phyloP scores from a whole-genome alignment of 2,888 invertebrate species.

The Cerceris ruficornis region DNA sequence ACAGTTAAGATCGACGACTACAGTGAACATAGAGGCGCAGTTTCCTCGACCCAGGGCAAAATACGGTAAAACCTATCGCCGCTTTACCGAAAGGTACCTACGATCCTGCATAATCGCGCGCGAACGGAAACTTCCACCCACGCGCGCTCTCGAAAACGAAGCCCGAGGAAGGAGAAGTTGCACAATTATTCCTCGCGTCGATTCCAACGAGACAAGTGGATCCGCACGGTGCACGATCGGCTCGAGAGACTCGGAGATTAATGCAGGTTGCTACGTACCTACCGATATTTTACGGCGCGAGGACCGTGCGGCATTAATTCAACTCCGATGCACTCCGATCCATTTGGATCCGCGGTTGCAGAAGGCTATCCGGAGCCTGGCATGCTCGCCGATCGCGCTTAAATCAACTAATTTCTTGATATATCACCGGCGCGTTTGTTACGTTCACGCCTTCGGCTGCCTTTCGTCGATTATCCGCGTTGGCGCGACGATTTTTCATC shows the following conservation, averaged over 20 bases:
- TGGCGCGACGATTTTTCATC: neutral
- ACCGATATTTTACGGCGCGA: conserved; percentile 1
- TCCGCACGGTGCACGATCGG: conserved; percentile 24
- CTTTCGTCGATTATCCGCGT: neutral
- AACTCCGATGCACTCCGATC: conserved; percentile 17
- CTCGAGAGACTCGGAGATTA: conserved; percentile 28
- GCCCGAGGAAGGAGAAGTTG: conserved; percentile 1
- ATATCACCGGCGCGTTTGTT: conserved; percentile 5
- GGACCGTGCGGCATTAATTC: conserved; percentile 31
- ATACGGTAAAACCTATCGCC: neutral
- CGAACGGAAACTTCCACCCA: neutral
- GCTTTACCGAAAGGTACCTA: neutral
- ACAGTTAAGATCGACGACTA: too few species aligned
- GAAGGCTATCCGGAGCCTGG: conserved; percentile 15
- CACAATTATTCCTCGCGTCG: conserved; percentile 8
- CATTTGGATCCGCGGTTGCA: neutral
- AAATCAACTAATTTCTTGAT: conserved; percentile 38
- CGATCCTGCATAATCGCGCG: neutral
- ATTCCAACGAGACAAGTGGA: conserved; percentile 38
- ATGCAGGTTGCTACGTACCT: conserved; percentile 1
- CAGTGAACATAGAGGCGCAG: too few species aligned
- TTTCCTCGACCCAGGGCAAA: too few species aligned
- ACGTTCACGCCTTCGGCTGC: conserved; percentile 16
- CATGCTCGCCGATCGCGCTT: conserved; percentile 19
- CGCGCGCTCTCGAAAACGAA: conserved; percentile 1